These are phyloP conservation scores for Ceyx melanurus DNA, from an alignment of 2,113 vertebrate species.

Conservation along the genomic window DNA sequence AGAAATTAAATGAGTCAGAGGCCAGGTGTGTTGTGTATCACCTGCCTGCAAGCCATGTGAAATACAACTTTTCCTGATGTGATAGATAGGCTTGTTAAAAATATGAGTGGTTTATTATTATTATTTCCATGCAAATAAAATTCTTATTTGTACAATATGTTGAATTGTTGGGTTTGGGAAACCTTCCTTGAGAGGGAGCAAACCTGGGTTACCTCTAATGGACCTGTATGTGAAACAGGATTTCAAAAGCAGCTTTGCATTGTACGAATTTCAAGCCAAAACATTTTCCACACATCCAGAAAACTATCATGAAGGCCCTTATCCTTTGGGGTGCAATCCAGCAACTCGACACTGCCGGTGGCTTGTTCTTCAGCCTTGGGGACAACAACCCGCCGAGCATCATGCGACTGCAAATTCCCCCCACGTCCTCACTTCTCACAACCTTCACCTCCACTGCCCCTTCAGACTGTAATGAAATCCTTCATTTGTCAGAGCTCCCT, in stretches of 20 bases:
- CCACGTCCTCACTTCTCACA: fast-evolving
- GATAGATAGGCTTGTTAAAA: not conserved
- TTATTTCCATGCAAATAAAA: not conserved
- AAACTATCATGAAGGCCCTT: not conserved
- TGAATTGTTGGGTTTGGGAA: not conserved
- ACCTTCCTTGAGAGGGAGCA: not conserved
- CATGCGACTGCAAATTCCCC: not conserved
- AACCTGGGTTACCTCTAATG: not conserved
- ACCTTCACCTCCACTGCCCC: not conserved
- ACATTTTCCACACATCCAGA: not conserved
- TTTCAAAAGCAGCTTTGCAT: not conserved
- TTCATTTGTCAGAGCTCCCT: not conserved
- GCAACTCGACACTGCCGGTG: not conserved
- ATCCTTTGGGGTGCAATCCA: not conserved
- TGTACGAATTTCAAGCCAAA: not conserved
- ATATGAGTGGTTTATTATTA: not conserved
- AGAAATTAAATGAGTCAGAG: not conserved
- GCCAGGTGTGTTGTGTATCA: not conserved
- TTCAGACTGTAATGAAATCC: not conserved
- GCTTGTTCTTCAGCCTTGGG: not conserved
- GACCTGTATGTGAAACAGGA: not conserved
- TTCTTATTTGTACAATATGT: not conserved
- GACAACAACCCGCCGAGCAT: not conserved
- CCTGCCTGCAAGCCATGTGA: not conserved
- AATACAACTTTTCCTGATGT: not conserved